Base-by-base conservation (phyloP, 2,888 invertebrate genomes). In the Cheilosia vernalis region DNA sequence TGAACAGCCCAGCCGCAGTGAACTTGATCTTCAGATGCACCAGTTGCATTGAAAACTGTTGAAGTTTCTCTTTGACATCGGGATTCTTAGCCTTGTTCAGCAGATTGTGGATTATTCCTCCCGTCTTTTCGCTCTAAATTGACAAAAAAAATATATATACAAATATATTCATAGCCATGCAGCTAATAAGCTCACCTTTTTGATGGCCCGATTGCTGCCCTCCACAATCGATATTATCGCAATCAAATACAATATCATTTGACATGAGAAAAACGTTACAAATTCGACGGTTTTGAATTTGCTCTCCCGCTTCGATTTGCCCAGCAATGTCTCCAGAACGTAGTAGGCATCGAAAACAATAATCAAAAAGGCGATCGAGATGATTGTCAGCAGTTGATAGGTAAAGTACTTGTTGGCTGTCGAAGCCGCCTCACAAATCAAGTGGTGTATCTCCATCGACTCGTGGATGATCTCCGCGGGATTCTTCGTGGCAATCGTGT, bases 311-410 rank as follows among this genome's bases (percentile, higher is more conserved):
- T 90, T 90, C 30, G 91, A 89, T 86, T 91, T 91, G 30, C 91
- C 91, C 67, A 92, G 76, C 9, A 92, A 77, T 0, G 91, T 91
- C 58, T 92, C 92, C 67, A 92, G 84, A 3, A 92, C 90, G 72
- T 92, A 92, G 58, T 92, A 92, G 0, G 92, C 92, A 90, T 92
- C 92, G 27, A 92, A 92, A 13, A 92, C 91, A 47, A 92, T 92
- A 60, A 92, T 92, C 4, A 92, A 86, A 86, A 92, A 92, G 13
- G 92, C 91, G 72, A 92, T 92, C 6, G 91, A 90, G 9, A 92
- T 90, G 64, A 92, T 92, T 9, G 92, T 92, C 53, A 92, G 77
- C 42, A 92, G 87, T 79, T 92, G 92, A 79, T 92, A 91, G 49
- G 92, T 91, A 33, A 92, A 92, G 81, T 92, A 92, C 86, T 92